Base-by-base conservation (phyloP, 2,888 invertebrate species). In the Asteroscopus sphinx region DNA sequence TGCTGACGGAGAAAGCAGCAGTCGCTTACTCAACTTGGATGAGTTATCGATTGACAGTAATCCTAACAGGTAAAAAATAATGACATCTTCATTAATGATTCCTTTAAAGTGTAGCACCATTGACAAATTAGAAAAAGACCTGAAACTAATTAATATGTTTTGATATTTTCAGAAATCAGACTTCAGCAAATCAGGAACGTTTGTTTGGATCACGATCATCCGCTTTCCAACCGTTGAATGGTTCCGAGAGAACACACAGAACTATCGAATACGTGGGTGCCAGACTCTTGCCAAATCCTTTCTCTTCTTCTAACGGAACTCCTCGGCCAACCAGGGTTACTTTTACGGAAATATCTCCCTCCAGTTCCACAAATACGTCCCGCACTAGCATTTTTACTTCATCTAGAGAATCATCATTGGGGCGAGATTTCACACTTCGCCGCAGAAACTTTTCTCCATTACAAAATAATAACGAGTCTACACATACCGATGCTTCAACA, bases 301-400 rank as follows among this genome's bases (percentile, higher is more conserved):
- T 93, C 68, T 92, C 92, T 0, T 81, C 90, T 1, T 77, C 88
- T 3, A 82, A 74, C 44, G 78, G 76, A 13, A 72, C 78, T 2
- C 74, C 82, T n/a, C 76, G 83, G 58, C 76, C 81, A 2, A 78
- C 68, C 32, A 76, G 87, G 54, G 72, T 76, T 17, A 74, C 81
- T 2, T 82, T 83, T 32, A 65, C 82, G 2, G 82, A 79, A 6
- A 79, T 77, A 21, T 21, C 72, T 9, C 77, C 81, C 30, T 78
- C 66, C 17, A 59, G 37, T 47, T 54, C 77, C 2, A 64, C 82
- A 0, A 88, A 87, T 57, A 79, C 90, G 0, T 91, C 93, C 0
- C 87, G 93, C 8, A 93, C 93, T 5, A 93, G 90, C 54, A 88
- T 91, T 69, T 92, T 91, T 66, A 87, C 90, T 3, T 84, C 89